These are phyloP conservation scores for Amblyteles armatorius DNA, from an alignment of 2,888 invertebrate species.

Conservation along the genomic window DNA sequence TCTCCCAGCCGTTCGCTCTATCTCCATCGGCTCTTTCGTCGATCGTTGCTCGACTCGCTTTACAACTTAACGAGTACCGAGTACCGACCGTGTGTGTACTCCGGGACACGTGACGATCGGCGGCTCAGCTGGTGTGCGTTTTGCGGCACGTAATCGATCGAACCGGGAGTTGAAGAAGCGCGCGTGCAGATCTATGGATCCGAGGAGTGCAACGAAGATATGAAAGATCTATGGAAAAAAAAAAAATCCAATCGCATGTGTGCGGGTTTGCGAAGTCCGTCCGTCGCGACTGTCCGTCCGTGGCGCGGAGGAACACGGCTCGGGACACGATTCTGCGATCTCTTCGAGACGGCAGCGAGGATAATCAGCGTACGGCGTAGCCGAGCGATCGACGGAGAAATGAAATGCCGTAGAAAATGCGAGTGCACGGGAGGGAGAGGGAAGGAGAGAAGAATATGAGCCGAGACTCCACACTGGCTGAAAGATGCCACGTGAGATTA, in stretches of 20 bases:
- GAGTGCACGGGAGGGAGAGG: constrained; percentile 36
- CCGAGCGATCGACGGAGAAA: constrained; percentile 52
- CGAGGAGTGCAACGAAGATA: constrained; percentile 1
- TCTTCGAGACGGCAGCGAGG: constrained; percentile 50
- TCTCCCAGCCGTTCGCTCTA: background rate
- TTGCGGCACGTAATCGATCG: constrained; percentile 49
- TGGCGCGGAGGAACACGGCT: constrained; percentile 18
- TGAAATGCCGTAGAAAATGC: constrained; percentile 36
- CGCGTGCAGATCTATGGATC: constrained; percentile 36
- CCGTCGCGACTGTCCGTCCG: constrained; percentile 28
- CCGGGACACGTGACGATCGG: constrained; percentile 37
- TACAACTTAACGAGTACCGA: constrained; percentile 34
- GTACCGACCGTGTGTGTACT: constrained; percentile 12
- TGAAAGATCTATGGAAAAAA: constrained; percentile 9
- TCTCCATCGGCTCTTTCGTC: constrained; percentile 1
- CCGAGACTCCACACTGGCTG: constrained; percentile 50
- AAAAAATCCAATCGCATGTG: constrained; percentile 13
- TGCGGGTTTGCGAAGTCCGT: constrained; percentile 45
- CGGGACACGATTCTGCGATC: constrained; percentile 53
- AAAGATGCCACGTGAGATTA: constrained; percentile 59
- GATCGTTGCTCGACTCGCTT: constrained; percentile 18
- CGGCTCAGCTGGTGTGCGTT: constrained; percentile 2
- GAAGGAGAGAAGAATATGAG: constrained; percentile 21
- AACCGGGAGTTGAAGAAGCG: constrained; percentile 24
- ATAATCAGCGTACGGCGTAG: constrained; percentile 62